Evolutionary conservation across 2,113 vertebrate genomes (phyloP).

Genomic region (Murina feae): DNA sequence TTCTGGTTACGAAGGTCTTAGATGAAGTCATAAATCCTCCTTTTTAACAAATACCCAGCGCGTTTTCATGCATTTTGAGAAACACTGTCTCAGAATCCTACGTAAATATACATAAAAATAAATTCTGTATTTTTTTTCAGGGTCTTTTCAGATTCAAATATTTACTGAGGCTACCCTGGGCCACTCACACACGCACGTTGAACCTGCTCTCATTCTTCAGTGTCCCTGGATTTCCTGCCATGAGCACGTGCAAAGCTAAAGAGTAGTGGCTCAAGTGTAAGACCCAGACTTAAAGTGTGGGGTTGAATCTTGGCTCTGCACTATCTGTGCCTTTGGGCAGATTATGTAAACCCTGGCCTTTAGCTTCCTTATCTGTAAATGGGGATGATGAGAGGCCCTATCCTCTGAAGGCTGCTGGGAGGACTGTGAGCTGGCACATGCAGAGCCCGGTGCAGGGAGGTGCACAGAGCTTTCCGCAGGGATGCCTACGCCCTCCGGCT

Average conservation of each 20-base stretch:
- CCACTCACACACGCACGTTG: not conserved
- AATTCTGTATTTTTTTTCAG: not conserved
- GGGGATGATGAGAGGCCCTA: not conserved
- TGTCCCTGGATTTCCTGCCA: not conserved
- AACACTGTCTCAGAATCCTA: not conserved
- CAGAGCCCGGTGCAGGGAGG: not conserved
- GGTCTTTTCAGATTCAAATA: not conserved
- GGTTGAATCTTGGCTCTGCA: not conserved
- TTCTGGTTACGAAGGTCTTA: not conserved
- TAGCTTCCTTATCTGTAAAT: not conserved
- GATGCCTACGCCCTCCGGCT: fast-evolving
- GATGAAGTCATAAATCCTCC: not conserved
- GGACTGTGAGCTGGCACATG: too few species aligned
- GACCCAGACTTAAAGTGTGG: not conserved
- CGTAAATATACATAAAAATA: not conserved
- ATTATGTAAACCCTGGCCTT: not conserved
- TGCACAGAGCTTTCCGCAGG: not conserved
- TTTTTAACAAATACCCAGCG: not conserved
- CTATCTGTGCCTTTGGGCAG: not conserved
- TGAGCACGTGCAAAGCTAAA: not conserved
- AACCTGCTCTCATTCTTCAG: not conserved
- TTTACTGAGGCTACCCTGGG: not conserved
- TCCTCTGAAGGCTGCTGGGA: not conserved
- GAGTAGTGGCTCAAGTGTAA: not conserved
- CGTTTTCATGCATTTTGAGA: not conserved